phyloP scores from a whole-genome alignment of 2,797 vertebrate genomes.

The Micropoecilia bifurca region DNA sequence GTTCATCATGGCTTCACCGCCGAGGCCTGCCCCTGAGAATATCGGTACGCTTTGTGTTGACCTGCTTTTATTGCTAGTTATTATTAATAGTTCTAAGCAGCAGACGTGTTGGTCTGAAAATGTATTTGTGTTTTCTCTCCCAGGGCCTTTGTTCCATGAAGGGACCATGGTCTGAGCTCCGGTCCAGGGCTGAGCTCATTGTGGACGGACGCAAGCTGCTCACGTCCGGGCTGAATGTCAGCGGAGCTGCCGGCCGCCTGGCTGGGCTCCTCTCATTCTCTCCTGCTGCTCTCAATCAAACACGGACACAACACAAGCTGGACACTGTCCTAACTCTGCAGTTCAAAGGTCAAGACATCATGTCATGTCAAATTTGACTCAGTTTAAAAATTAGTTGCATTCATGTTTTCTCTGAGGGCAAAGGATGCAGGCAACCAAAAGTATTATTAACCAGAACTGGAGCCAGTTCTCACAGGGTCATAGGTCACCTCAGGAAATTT shows the following conservation, averaged over 20 bases:
- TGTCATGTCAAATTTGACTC: background rate
- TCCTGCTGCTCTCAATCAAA: slow-evolving; percentile 53
- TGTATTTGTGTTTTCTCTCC: slow-evolving; percentile 17
- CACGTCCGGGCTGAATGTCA: slow-evolving; percentile 70
- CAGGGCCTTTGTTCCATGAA: slow-evolving; percentile 73
- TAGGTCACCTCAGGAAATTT: background rate
- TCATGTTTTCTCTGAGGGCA: background rate
- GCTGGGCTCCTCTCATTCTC: slow-evolving; percentile 70
- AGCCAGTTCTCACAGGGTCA: background rate
- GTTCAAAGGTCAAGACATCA: slow-evolving; percentile 70
- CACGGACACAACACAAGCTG: slow-evolving; percentile 58
- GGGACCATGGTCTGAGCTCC: slow-evolving; percentile 54
- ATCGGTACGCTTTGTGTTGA: slow-evolving; percentile 60
- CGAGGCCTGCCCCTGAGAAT: slow-evolving; percentile 71
- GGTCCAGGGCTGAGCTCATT: slow-evolving; percentile 65
- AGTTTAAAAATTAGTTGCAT: background rate
- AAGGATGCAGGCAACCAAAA: background rate
- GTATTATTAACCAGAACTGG: background rate
- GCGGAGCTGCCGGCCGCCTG: slow-evolving; percentile 55
- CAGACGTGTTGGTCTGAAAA: background rate
- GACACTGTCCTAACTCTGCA: slow-evolving; percentile 61
- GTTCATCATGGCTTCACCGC: slow-evolving; percentile 75
- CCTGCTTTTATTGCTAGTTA: background rate
- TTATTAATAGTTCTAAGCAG: background rate
- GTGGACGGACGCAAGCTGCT: slow-evolving; percentile 71